These are phyloP conservation scores for Philotrypesis tridentata DNA, from an alignment of 1,140 invertebrate species.

Conservation along the genomic window DNA sequence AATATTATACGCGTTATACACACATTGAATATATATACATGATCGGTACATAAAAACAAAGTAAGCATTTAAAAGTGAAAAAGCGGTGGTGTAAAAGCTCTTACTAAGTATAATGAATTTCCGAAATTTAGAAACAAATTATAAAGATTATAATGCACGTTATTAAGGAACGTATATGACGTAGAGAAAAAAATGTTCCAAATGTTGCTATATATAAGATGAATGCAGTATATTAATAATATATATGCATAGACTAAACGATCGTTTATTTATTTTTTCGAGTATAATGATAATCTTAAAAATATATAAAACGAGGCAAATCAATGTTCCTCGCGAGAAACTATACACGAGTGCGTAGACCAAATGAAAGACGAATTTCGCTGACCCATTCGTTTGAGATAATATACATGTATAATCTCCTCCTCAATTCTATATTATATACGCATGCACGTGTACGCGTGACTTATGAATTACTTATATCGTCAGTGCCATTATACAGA, in stretches of 20 bases:
- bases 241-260: neutral
- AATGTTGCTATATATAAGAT: conserved; percentile 10
- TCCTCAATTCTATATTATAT: neutral
- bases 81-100: conserved; percentile 46
- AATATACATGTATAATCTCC: neutral
- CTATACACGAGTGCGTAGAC: neutral
- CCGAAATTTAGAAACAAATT: conserved; percentile 31
- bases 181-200: conserved; percentile 36
- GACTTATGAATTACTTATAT: neutral
- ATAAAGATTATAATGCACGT: conserved; percentile 29
- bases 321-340: neutral
- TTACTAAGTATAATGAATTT: conserved; percentile 31
- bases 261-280: neutral
- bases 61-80: conserved; percentile 22
- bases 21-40: conserved; percentile 38
- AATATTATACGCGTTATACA: conserved; percentile 37
- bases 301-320: neutral
- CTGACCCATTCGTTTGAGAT: neutral
- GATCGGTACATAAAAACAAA: conserved; percentile 24
- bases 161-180: conserved; percentile 25
- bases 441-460: neutral
- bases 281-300: neutral
- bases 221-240: too few species aligned
- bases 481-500: conserved; percentile 2
- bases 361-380: neutral